These are phyloP conservation scores for Brachionus rotundiformis DNA, from an alignment of 1,140 invertebrate species.

Conservation along the genomic window DNA sequence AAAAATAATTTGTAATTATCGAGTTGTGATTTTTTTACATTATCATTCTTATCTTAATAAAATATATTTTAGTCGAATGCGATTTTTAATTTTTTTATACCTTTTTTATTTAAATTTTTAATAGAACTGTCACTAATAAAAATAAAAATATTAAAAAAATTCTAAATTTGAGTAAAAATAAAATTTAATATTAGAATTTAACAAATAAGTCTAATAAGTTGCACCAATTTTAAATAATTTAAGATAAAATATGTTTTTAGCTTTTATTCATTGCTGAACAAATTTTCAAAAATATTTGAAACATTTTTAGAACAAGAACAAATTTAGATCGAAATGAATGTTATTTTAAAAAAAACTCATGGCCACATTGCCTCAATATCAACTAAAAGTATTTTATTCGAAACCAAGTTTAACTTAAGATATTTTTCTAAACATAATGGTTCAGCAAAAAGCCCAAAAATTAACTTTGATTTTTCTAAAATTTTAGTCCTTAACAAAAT, in stretches of 20 bases:
- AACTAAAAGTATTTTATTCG: neutral
- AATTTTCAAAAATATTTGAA: conserved; percentile 17
- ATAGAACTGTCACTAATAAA: no score
- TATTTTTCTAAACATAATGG: neutral
- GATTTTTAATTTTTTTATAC: no score
- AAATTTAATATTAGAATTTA: neutral
- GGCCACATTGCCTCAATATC: neutral
- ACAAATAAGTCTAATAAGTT: conserved; percentile 15
- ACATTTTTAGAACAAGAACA: neutral
- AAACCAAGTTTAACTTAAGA: neutral
- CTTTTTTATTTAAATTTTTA: no score
- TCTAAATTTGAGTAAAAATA: neutral
- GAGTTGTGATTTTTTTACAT: no score
- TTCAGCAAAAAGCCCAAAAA: neutral
- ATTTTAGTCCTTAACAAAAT: conserved; percentile 52
- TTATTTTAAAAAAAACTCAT: conserved; percentile 4
- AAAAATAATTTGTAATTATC: no score
- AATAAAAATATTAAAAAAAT: neutral
- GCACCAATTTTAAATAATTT: conserved; percentile 21
- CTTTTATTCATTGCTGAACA: neutral
- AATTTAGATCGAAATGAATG: conserved; percentile 15
- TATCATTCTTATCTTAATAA: no score
- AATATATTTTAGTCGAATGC: no score
- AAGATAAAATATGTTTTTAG: conserved; percentile 11
- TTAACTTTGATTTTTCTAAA: conserved; percentile 49